These are phyloP conservation scores for Brachystomella parvula DNA, from an alignment of 1,140 invertebrate species.

Conservation along the genomic window DNA sequence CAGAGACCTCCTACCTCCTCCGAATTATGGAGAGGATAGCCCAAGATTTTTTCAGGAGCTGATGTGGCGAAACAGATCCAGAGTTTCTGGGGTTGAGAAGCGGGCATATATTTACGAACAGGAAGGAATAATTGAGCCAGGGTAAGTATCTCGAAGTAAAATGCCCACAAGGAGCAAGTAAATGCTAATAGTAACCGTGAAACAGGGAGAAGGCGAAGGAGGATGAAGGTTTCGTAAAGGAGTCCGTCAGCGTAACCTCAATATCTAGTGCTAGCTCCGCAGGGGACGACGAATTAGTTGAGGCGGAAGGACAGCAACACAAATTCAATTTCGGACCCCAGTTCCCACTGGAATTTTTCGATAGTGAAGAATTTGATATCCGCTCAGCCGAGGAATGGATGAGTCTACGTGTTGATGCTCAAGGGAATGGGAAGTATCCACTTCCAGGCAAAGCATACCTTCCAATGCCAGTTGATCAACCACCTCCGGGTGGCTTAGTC, in stretches of 20 bases:
- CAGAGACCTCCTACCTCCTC: slow-evolving; percentile 25
- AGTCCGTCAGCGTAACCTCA: background rate
- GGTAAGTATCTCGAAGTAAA: too few species aligned
- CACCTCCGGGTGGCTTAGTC: background rate
- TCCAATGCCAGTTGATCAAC: slow-evolving; percentile 10
- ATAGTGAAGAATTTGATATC: slow-evolving; percentile 28
- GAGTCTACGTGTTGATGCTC: slow-evolving; percentile 17
- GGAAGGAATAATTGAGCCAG: too few species aligned
- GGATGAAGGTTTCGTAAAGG: background rate
- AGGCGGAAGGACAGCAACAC: background rate
- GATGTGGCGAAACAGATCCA: slow-evolving; percentile 25
- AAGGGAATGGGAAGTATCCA: slow-evolving; percentile 14
- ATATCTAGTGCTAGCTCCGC: background rate
- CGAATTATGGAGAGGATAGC: slow-evolving; percentile 26
- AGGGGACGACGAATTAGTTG: background rate
- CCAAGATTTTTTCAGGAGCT: slow-evolving; percentile 32
- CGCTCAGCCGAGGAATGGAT: slow-evolving; percentile 23
- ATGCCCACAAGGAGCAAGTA: too few species aligned
- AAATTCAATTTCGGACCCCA: slow-evolving; percentile 21
- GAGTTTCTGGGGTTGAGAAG: slow-evolving; percentile 26
- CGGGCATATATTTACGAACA: slow-evolving; percentile 12
- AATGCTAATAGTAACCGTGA: too few species aligned
- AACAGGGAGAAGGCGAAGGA: too few species aligned
- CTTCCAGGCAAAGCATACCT: slow-evolving; percentile 33
- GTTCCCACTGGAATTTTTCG: slow-evolving; percentile 31